Percentiles rank a stretch among this genome's conserved stretches.
Evolutionary conservation across 1,140 invertebrate genomes (phyloP).

Genomic region (Aphelinus certus): DNA sequence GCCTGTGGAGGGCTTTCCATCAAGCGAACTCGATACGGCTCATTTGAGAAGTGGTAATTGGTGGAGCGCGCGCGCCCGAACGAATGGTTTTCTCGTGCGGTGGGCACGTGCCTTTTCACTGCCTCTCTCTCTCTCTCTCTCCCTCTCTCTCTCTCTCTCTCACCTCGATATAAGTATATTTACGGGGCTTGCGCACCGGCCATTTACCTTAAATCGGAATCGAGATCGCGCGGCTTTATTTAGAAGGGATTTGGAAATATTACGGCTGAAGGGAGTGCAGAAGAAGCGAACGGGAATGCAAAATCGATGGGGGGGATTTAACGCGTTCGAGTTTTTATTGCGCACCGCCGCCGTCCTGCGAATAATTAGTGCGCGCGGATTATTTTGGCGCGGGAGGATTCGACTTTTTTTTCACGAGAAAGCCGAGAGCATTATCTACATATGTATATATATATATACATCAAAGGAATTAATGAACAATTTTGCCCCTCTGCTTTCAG

Average conservation of each 20-base stretch:
- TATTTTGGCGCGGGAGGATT: neutral
- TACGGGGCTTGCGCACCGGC: too few relatives aligned
- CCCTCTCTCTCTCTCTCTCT: too few relatives aligned
- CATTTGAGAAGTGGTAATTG: conserved; percentile 23
- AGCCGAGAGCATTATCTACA: too few relatives aligned
- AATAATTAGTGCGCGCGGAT: conserved; percentile 26
- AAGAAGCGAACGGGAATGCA: conserved; percentile 2
- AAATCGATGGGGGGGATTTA: conserved; percentile 19
- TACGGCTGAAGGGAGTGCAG: neutral
- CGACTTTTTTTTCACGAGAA: too few relatives aligned
- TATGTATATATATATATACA: too few relatives aligned
- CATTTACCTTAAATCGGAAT: conserved; percentile 5
- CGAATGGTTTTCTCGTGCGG: conserved; percentile 14
- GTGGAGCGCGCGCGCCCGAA: neutral
- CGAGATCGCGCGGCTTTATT: conserved; percentile 20
- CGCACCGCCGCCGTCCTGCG: neutral
- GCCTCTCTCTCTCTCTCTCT: too few relatives aligned
- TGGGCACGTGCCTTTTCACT: neutral
- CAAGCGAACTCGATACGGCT: conserved; percentile 21
- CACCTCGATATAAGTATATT: too few relatives aligned
- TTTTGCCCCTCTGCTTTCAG: too few relatives aligned
- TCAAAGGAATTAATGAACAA: too few relatives aligned
- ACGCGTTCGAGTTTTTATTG: neutral
- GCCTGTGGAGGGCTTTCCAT: neutral
- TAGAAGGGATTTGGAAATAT: conserved; percentile 33